Conservation (phyloP, 2,113 vertebrate species). For the Pitta sordida region DNA sequence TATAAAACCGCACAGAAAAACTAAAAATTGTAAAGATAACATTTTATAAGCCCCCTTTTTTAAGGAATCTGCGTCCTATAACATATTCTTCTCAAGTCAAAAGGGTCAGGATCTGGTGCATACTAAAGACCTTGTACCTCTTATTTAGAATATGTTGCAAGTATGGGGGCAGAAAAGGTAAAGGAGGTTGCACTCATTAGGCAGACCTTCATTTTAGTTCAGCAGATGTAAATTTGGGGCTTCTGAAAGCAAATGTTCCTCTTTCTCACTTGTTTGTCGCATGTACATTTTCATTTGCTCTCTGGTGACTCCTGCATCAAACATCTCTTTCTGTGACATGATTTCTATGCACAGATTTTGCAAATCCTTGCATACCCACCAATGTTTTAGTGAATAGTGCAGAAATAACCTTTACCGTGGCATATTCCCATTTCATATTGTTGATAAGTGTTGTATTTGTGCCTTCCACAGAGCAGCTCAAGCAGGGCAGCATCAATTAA, state of each 20-base stretch:
- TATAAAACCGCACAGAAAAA: background rate
- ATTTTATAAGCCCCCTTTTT: background rate
- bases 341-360: background rate
- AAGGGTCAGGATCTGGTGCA: background rate
- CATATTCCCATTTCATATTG: background rate
- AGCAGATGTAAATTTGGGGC: background rate
- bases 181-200: background rate
- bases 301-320: background rate
- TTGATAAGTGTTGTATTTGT: background rate
- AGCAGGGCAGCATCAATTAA: background rate
- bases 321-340: background rate
- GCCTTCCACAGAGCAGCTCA: background rate
- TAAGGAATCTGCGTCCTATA: background rate
- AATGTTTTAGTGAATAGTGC: background rate
- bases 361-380: background rate
- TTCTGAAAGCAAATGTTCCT: background rate
- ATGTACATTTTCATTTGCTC: background rate
- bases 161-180: background rate
- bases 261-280: background rate
- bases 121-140: fast-evolving
- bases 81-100: background rate
- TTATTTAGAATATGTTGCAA: background rate
- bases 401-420: background rate
- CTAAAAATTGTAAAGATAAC: background rate
- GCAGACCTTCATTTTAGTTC: background rate